Percentiles rank a stretch among this genome's conserved stretches.
Evolutionary conservation across 2,888 invertebrate genomes (phyloP).

Genomic region (Mesorhabditis sp.): DNA sequence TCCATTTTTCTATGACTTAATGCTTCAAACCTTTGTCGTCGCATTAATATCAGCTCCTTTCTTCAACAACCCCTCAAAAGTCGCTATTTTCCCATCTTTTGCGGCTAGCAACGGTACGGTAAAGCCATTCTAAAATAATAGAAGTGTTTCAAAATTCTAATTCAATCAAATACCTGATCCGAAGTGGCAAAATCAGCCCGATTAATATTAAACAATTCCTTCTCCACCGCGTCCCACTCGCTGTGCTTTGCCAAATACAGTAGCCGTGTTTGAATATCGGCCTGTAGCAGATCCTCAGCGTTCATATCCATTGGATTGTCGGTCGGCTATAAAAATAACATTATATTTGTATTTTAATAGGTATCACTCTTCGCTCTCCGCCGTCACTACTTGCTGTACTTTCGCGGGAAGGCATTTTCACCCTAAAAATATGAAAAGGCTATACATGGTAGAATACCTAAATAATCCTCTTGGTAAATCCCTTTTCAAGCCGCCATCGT

Average conservation of each 20-base stretch:
- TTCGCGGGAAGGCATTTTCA: background rate
- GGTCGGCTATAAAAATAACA: background rate
- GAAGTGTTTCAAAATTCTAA: background rate
- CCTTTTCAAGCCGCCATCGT: background rate
- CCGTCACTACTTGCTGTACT: slow-evolving; percentile 2
- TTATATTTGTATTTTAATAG: too few species aligned
- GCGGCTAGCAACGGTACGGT: slow-evolving; percentile 61
- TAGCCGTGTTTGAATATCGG: slow-evolving; percentile 9
- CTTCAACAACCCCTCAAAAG: slow-evolving; percentile 60
- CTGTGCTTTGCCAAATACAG: slow-evolving; percentile 43
- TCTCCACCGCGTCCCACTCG: slow-evolving; percentile 46
- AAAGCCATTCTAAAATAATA: slow-evolving; percentile 56
- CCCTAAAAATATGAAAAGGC: background rate
- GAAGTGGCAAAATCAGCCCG: slow-evolving; percentile 41
- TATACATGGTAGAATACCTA: background rate
- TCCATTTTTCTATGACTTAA: background rate
- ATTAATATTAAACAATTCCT: slow-evolving; percentile 33
- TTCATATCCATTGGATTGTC: slow-evolving; percentile 2
- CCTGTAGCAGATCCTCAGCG: background rate
- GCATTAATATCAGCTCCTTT: slow-evolving; percentile 59
- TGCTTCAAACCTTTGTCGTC: slow-evolving; percentile 34
- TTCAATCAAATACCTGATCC: slow-evolving; percentile 36
- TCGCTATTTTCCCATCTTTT: slow-evolving; percentile 59
- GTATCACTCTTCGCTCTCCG: background rate
- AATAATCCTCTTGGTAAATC: slow-evolving; percentile 1